Evolutionary conservation across 2,797 vertebrate genomes (phyloP), one percentile per base, ranked within the genome.

Genomic region (Linurgus olivaceus): DNA sequence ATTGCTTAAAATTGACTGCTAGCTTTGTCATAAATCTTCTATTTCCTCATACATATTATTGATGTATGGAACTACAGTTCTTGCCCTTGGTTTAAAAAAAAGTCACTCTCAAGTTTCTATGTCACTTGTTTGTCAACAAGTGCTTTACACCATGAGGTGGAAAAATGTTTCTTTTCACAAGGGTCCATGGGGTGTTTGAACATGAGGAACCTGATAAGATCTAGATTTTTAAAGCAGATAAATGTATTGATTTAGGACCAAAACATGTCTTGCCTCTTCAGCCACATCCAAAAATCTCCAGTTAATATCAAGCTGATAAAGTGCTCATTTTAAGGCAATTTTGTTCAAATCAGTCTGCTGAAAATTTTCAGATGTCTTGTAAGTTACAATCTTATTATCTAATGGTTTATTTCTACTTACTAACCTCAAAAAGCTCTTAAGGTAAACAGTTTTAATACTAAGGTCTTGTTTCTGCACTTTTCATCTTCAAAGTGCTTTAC

Each of bases 381-480:
- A 45, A 77, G 18, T 76, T 94, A 77, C 5, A 76, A 9, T 88
- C 65, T 68, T 51, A 61, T 82, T 79, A 62, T 79, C 52, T 83
- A 57, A 40, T 57, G 65, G 68, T 20, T 73, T 96, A 65, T 87
- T 92, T 94, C 70, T 92, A 84, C 78, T 84, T 66, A 45, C 25
- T 73, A 94, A 70, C 78, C 44, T 92, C 52, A 82, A 76, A 94
- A 90, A 91, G 88, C 70, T 88, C 90, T 95, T 90, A 89, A 80
- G 48, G 79, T 83, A 84, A 96, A 96, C 73, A 91, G 61, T 94
- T 95, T 96, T 90, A 95, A 86, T 96, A 80, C 78, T 90, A 78
- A 78, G 55, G 58, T 81, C 66, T 93, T 91, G 47, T 78, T 94
- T 92, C 75, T 87, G 45, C 90, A 86, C 71, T 87, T 94, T 91